Evolutionary conservation across 2,888 invertebrate species (phyloP).

Genomic region (Palloptera scutellata): DNA sequence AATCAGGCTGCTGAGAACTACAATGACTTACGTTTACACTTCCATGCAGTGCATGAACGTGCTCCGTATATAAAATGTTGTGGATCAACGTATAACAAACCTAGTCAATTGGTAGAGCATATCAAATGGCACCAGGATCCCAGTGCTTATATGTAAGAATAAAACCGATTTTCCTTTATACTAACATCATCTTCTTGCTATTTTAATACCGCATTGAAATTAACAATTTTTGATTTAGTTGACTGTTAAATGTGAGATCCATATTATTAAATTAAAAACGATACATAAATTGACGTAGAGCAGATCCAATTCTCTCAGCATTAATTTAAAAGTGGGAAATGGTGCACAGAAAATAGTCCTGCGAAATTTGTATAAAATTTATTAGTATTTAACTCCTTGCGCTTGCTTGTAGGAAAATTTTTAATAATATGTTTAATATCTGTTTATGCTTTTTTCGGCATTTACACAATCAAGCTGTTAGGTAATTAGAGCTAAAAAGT

Average conservation of each 20-base stretch:
- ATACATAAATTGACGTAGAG: too few relatives aligned
- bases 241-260: too few relatives aligned
- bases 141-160: constrained; percentile 51
- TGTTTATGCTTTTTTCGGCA: background rate
- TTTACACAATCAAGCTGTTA: too few relatives aligned
- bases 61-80: constrained; percentile 56
- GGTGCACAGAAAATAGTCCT: too few relatives aligned
- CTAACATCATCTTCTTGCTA: background rate
- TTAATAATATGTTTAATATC: background rate
- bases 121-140: constrained; percentile 56
- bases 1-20: constrained; percentile 48
- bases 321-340: too few relatives aligned
- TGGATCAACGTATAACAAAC: constrained; percentile 49
- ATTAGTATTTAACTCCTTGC: background rate
- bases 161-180: background rate
- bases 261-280: too few relatives aligned
- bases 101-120: constrained; percentile 52
- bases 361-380: too few relatives aligned
- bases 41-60: constrained; percentile 49
- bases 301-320: too few relatives aligned
- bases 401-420: background rate
- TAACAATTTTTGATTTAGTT: too few relatives aligned
- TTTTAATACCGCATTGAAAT: too few relatives aligned
- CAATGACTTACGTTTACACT: constrained; percentile 51
- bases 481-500: background rate